These are phyloP conservation scores for Eira barbara DNA, from an alignment of 2,113 vertebrate genomes.

Conservation along the genomic window DNA sequence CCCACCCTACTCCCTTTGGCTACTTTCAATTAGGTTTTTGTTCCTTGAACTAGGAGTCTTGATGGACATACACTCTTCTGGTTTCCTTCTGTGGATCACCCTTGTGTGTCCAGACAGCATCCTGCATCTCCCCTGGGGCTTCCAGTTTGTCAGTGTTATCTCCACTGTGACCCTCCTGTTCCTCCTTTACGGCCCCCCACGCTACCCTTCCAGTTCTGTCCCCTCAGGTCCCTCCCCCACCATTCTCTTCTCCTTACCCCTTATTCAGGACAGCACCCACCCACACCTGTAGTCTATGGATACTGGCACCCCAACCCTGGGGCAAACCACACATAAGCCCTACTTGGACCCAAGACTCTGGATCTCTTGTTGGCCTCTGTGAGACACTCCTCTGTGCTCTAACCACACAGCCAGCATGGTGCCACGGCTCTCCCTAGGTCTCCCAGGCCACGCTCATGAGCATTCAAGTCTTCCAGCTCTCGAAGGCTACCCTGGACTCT, in stretches of 20 bases:
- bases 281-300: background rate
- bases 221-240: background rate
- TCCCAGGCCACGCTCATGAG: fast-evolving
- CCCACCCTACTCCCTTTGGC: background rate
- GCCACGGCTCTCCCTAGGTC: background rate
- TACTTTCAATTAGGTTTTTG: background rate
- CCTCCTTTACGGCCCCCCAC: background rate
- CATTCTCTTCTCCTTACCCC: background rate
- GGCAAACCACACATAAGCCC: too few species aligned
- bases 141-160: background rate
- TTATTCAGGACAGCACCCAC: background rate
- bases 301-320: background rate
- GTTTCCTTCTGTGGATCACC: background rate
- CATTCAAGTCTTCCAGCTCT: background rate
- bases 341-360: background rate
- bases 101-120: background rate
- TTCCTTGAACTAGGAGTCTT: background rate
- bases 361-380: background rate
- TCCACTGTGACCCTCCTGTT: background rate
- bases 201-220: background rate
- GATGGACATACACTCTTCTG: too few species aligned
- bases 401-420: fast-evolving
- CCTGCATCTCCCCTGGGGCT: background rate
- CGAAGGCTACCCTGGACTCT: background rate
- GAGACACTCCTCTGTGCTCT: background rate